Conservation (phyloP, 2,888 invertebrate genomes). For the Apoderus coryli region DNA sequence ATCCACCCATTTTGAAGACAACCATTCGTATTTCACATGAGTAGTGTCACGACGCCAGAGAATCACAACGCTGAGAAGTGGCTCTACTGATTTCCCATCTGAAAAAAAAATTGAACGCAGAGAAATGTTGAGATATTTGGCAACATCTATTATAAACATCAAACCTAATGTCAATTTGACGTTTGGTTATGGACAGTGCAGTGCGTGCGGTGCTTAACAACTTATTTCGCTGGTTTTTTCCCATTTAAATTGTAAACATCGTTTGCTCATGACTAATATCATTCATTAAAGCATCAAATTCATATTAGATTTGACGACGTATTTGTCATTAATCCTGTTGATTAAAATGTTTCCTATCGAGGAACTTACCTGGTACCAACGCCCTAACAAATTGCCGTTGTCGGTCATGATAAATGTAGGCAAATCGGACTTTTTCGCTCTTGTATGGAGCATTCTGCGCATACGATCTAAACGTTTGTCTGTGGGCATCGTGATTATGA, state of each 20-base stretch:
- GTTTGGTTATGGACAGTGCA: no score
- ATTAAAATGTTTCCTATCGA: no score
- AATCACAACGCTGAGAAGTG: constrained; percentile 67
- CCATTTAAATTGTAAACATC: no score
- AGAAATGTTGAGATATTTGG: constrained; percentile 8
- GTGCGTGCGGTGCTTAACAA: no score
- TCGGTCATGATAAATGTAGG: constrained; percentile 74
- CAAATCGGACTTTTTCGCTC: constrained; percentile 61
- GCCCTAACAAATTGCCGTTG: constrained; percentile 73
- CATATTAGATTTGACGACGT: no score
- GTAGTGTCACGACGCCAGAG: constrained; percentile 79
- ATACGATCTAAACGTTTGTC: constrained; percentile 57
- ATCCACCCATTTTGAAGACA: constrained; percentile 53
- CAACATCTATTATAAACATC: no score
- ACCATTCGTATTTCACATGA: constrained; percentile 86
- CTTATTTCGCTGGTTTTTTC: no score
- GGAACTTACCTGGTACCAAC: constrained; percentile 40
- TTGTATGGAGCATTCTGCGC: constrained; percentile 38
- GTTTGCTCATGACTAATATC: no score
- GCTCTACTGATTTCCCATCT: constrained; percentile 45
- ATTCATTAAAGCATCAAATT: no score
- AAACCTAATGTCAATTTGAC: no score
- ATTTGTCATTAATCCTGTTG: no score
- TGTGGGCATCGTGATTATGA: constrained; percentile 40
- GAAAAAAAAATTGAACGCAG: constrained; percentile 23